Conservation (phyloP, 2,113 vertebrate species). For the Clarias batrachus region DNA sequence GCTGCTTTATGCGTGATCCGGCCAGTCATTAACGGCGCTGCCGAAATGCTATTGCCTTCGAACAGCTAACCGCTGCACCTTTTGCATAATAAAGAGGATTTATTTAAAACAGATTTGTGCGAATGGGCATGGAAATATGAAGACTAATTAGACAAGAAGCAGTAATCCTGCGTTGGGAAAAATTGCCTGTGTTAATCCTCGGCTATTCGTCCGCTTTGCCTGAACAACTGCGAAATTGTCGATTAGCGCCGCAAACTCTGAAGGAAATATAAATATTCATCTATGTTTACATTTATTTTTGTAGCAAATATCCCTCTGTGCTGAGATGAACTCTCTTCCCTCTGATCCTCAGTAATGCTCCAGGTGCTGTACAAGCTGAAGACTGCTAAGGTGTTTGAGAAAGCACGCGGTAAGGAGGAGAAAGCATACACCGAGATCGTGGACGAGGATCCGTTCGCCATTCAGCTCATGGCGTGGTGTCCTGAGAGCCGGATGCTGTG, state of each 20-base stretch:
- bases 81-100: conserved; percentile 14
- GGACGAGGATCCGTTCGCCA: conserved; percentile 96
- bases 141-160: conserved; percentile 39
- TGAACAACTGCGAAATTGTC: conserved; percentile 35
- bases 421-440: conserved; percentile 87
- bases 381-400: conserved; percentile 98
- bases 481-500: conserved; percentile 95
- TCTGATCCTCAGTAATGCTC: conserved; percentile 83
- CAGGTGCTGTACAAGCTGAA: conserved; percentile 98
- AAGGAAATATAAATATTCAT: not conserved
- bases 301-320: not conserved
- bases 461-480: conserved; percentile 97
- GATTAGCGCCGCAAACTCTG: not conserved
- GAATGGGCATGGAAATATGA: conserved; percentile 34
- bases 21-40: conserved; percentile 3
- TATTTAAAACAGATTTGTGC: conserved; percentile 39
- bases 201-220: conserved; percentile 15
- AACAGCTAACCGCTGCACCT: not conserved
- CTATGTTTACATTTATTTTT: not conserved
- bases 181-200: conserved; percentile 35
- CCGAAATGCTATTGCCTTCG: not conserved
- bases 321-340: not conserved
- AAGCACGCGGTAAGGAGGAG: conserved; percentile 89
- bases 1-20: not conserved
- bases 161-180: conserved; percentile 38